Base-by-base conservation (phyloP, 2,888 invertebrate species). In the Deilephila elpenor region DNA sequence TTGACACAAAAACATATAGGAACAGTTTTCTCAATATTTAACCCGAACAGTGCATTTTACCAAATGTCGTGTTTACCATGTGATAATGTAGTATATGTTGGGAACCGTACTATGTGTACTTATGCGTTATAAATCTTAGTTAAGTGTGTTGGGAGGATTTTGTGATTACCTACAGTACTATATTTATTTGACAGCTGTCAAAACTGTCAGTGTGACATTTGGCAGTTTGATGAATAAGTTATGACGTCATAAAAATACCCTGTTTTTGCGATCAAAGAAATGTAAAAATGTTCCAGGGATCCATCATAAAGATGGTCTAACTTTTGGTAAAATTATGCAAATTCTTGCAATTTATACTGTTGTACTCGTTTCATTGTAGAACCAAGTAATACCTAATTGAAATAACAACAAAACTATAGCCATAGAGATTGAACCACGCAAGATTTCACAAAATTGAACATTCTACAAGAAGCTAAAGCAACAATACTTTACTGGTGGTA, bases 11-110 rank as follows among this genome's bases (percentile, higher is more conserved):
- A 32, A 11, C 19, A 53, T 53, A 59, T 71, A 59, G 34, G 19
- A n/a, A 34, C 34, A 71, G 8, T 34, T 34, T n/a, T n/a, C 8
- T 8, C 5, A 70, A 56, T 32, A 56, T 64, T 44, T 6, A 51
- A 67, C 25, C 25, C 56, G n/a, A 32, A n/a, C 70, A 59, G 51
- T 53, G 70, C 70, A 71, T 71, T 71, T 71, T 71, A 34, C 59
- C 32, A 71, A 71, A 71, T 71, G 70, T 71, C 70, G 70, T 59
- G 37, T 73, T 64, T 62, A 62, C 53, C 34, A 64, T 73, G 72
- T 73, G 72, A 73, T 73, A 73, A 67, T 59, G 25, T 59, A 56
- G 34, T 29, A 56, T 56, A 73, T 44, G 19, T n/a, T 59, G 32
- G 56, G 20, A 64, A 59, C 25, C 59, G 56, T 73, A 67, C 67